Conservation (phyloP, 2,113 vertebrate genomes). For the Fregata magnificens region DNA sequence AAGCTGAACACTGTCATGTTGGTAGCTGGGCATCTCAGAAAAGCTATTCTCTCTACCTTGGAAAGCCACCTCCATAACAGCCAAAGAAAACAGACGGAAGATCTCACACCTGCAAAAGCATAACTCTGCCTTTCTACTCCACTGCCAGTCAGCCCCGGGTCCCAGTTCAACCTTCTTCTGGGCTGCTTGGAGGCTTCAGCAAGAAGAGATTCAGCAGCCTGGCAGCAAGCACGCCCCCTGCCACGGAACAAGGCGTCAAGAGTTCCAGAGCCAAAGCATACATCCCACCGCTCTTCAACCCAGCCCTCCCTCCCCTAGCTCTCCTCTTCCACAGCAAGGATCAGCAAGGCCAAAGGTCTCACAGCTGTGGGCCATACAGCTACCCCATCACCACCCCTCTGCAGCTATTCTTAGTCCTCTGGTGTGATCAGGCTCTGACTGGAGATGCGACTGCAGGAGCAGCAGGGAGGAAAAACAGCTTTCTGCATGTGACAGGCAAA, state of each 20-base stretch:
- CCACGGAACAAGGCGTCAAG: fast-evolving
- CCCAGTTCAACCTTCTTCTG: background rate
- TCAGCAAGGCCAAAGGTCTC: background rate
- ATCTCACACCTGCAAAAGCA: background rate
- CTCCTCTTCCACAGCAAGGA: background rate
- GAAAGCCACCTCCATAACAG: background rate
- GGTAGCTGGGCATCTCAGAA: background rate
- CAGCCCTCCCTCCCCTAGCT: background rate
- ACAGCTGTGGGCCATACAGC: background rate
- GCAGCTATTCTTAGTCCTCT: background rate
- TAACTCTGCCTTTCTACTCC: background rate
- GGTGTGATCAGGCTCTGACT: background rate
- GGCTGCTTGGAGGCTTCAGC: background rate
- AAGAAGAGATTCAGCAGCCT: background rate
- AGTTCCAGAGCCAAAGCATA: background rate
- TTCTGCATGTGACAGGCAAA: background rate
- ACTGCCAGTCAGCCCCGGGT: background rate
- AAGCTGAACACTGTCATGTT: background rate
- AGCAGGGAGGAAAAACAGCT: background rate
- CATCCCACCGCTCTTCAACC: background rate
- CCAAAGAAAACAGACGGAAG: background rate
- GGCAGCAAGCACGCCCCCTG: background rate
- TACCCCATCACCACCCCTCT: background rate
- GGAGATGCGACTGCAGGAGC: background rate
- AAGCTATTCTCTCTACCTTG: background rate